Evolutionary conservation across 2,888 invertebrate species (phyloP), one percentile per base, ranked within the genome.

Genomic region (Herminia tarsipennalis): DNA sequence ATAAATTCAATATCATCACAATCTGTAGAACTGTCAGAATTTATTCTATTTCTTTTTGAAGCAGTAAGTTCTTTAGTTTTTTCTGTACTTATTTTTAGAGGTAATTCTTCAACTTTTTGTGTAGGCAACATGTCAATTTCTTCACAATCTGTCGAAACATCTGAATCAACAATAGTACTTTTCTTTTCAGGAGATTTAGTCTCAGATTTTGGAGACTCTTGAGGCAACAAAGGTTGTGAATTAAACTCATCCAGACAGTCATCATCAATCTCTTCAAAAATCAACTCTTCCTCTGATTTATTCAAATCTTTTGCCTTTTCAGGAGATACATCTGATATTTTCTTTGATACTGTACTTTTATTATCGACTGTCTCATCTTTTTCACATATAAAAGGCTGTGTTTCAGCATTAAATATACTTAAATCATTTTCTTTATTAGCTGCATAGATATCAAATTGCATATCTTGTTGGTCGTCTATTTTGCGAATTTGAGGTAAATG

Each of bases 261-360:
- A 35, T 56, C 70, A 33, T 83, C 78, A 28, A 86, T 49, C 22
- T 86, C 87, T 25, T 86, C 81, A 73, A 88, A 86, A 5, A 80
- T 24, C 44, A 88, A 73, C 42, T 76, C 72, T 44, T 87, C 87
- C 56, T 83, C 76, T 8, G 86, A 86, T 47, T 52, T 63, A 60
- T 76, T 67, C 2, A 58, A 4, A 1, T 36, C 37, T 36, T 50
- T 50, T 14, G 37, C 14, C 22, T 30, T n/a, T 17, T 30, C 39
- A 13, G 27, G 2, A 1, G 29, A 44, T 29, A 28, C 8, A 12
- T 37, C 21, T 9, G 18, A 29, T 16, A 28, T 37, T 48, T 63
- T 75, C 16, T 48, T 50, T 21, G 40, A 48, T 45, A 38, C 35
- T 37, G 37, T 55, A 33, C 27, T 51, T 38, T 46, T 54, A 47